Conservation (phyloP, 2,888 invertebrate species). For the Miltochrista miniata region DNA sequence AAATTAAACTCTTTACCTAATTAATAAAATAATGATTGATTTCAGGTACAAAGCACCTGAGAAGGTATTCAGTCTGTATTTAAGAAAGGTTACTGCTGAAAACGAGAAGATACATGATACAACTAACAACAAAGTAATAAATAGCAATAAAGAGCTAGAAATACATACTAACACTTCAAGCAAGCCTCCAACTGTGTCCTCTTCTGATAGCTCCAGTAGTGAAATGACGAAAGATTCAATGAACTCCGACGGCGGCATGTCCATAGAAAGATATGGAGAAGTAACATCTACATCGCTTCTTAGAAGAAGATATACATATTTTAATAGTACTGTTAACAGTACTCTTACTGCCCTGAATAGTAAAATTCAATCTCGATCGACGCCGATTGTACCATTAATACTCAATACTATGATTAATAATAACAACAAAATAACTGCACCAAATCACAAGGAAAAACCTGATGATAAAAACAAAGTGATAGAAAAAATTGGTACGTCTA, state of each 20-base stretch:
- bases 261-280: neutral
- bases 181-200: neutral
- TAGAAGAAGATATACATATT: neutral
- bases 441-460: neutral
- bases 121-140: neutral
- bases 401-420: neutral
- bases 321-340: neutral
- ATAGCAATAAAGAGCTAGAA: neutral
- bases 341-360: neutral
- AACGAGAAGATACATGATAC: neutral
- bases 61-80: neutral
- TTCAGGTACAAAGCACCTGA: neutral
- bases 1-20: too few species aligned
- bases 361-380: neutral
- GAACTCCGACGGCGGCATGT: neutral
- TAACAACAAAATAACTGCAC: neutral
- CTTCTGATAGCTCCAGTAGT: neutral
- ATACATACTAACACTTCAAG: neutral
- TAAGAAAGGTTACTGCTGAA: neutral
- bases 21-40: too few species aligned
- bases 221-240: neutral
- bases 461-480: neutral
- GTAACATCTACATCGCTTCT: neutral
- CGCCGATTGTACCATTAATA: too few species aligned
- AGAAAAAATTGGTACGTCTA: too few species aligned